Evolutionary conservation across 2,888 invertebrate genomes (phyloP), one percentile per base, ranked within the genome.

Genomic region (Noctua comes): DNA sequence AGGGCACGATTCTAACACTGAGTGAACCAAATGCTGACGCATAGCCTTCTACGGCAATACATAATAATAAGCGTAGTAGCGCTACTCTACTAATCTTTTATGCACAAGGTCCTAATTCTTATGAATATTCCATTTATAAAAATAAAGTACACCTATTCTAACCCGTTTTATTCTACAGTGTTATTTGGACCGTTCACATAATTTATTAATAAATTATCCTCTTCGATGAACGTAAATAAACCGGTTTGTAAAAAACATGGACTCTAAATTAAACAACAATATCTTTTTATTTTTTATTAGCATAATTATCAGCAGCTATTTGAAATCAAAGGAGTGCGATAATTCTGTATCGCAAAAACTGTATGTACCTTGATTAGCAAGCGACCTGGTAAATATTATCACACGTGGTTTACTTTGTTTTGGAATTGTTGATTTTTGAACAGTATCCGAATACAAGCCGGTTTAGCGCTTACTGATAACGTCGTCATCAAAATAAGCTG

Each of bases 401-500:
- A 88, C 91, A 91, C 90, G 90, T 90, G 90, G 85, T 89, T 86
- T 88, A 88, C 88, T 89, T 85, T 91, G 88, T 91, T 90, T 88
- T 87, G 86, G 75, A 85, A 87, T 88, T 88, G 90, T 88, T 88
- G 86, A 86, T 88, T 88, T 87, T 88, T 91, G 90, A 90, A 89
- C 91, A 91, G 90, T 91, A 91, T 80, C 86, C 87, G 82, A 88
- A 91, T 86, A 82, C 85, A 88, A 91, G 91, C 92, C 90, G 88
- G 92, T 93, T 93, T 81, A 86, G 77, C 84, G 85, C 85, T 82
- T 86, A 86, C 88, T 91, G 93, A 92, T 92, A 93, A 90, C 89
- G 88, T 89, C 85, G 80, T 88, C 87, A 89, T 90, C 88, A 88
- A 90, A 88, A 88, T 88, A 83, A 80, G 82, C 77, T 73, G 66